phyloP scores from a whole-genome alignment of 1,140 invertebrate genomes.

The Acyrthosiphon pisum region DNA sequence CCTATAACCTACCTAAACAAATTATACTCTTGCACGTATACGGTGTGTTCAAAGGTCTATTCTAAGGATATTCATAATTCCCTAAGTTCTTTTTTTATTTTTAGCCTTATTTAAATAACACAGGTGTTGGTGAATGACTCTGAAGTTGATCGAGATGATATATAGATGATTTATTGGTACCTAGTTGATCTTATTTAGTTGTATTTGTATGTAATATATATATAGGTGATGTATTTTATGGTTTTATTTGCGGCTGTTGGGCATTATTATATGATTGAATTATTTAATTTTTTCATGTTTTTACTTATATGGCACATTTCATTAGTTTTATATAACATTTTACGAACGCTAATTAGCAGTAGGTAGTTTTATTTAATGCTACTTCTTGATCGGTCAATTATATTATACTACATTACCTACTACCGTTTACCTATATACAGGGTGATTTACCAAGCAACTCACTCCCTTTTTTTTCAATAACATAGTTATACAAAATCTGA shows the following conservation, averaged over 20 bases:
- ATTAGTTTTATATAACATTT: slow-evolving; percentile 44
- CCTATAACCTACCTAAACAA: not conserved
- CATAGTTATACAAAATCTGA: too few species aligned
- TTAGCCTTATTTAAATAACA: not conserved
- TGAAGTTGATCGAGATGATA: not conserved
- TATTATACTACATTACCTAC: too few species aligned
- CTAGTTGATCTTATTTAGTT: too few species aligned
- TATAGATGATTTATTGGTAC: not conserved
- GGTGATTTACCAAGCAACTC: too few species aligned
- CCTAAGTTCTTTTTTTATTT: not conserved
- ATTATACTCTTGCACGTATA: not conserved
- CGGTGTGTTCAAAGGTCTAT: not conserved
- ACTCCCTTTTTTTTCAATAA: too few species aligned
- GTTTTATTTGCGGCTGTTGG: not conserved
- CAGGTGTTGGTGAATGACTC: not conserved
- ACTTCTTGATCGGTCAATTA: slow-evolving; percentile 24
- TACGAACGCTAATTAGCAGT: not conserved
- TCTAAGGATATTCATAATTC: not conserved
- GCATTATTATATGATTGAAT: not conserved
- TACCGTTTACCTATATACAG: too few species aligned
- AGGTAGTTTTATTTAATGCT: not conserved
- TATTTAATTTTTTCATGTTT: slow-evolving; percentile 26
- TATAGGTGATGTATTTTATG: not conserved
- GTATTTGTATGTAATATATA: not conserved
- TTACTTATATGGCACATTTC: slow-evolving; percentile 35